Evolutionary conservation across 1,140 invertebrate genomes (phyloP).

Genomic region (Drosophila auraria): DNA sequence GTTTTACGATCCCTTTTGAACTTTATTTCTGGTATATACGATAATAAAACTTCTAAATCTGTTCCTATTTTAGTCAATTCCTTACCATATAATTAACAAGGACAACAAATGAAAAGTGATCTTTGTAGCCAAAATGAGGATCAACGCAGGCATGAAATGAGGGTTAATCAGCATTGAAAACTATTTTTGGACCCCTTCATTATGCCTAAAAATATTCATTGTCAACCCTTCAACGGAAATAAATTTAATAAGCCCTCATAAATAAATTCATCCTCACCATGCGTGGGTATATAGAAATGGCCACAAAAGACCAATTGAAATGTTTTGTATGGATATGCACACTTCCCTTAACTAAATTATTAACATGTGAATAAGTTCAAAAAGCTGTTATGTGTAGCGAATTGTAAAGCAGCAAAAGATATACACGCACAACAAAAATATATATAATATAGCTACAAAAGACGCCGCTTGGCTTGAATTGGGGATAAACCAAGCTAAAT

Average conservation of each 20-base stretch:
- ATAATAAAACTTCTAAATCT: background rate
- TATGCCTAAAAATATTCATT: background rate
- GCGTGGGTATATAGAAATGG: conserved; percentile 6
- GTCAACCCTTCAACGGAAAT: conserved; percentile 14
- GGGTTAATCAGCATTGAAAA: conserved; percentile 10
- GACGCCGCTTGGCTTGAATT: conserved; percentile 24
- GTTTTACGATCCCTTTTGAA: background rate
- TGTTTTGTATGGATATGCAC: conserved; percentile 36
- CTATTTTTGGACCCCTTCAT: background rate
- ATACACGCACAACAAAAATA: conserved; percentile 1
- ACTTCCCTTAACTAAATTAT: conserved; percentile 61
- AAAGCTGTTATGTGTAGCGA: conserved; percentile 44
- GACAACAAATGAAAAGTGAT: background rate
- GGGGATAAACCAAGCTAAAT: conserved; percentile 39
- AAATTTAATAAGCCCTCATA: conserved; percentile 32
- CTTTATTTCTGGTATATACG: background rate
- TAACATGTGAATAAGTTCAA: conserved; percentile 68
- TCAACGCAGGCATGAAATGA: background rate
- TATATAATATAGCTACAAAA: conserved; percentile 24
- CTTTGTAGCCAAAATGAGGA: background rate
- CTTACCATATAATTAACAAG: background rate
- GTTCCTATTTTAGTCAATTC: background rate
- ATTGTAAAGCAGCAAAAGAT: conserved; percentile 12
- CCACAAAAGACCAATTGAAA: conserved; percentile 40
- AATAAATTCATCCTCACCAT: conserved; percentile 18